Percentiles rank a stretch among this genome's conserved stretches.
Evolutionary conservation across 1,140 invertebrate species (phyloP).

Genomic region (Pogonus chalceus): DNA sequence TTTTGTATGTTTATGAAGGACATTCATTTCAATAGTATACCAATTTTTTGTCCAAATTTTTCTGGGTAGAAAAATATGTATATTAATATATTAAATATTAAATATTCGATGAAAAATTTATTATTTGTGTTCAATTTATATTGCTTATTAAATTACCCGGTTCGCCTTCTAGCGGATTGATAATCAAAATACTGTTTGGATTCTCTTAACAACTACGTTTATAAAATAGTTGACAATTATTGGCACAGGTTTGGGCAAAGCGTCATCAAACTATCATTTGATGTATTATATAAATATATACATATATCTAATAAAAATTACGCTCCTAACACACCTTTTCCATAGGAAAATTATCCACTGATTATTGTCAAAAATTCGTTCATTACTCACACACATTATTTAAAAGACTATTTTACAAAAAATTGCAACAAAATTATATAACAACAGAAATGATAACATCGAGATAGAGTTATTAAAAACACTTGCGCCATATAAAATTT

Average conservation of each 20-base stretch:
- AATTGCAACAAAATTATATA: too few species aligned
- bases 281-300: too few species aligned
- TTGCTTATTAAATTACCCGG: not conserved
- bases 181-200: not conserved
- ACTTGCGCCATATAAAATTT: not conserved
- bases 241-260: not conserved
- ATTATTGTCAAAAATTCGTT: too few species aligned
- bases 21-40: not conserved
- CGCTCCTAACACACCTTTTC: too few species aligned
- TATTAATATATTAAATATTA: too few species aligned
- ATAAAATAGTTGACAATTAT: slow-evolving; percentile 4
- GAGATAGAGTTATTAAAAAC: too few species aligned
- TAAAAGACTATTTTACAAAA: too few species aligned
- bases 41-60: not conserved
- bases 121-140: not conserved
- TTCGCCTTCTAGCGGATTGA: not conserved
- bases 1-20: not conserved
- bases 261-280: too few species aligned
- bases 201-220: not conserved
- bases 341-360: too few species aligned
- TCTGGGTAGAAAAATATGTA: slow-evolving; percentile 1
- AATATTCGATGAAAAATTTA: not conserved
- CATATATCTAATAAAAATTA: too few species aligned
- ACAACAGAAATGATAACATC: too few species aligned
- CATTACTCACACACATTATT: too few species aligned